Percentiles rank a stretch among this genome's conserved stretches.
phyloP scores from a whole-genome alignment of 2,888 invertebrate genomes.

The Hedychridium roseum region DNA sequence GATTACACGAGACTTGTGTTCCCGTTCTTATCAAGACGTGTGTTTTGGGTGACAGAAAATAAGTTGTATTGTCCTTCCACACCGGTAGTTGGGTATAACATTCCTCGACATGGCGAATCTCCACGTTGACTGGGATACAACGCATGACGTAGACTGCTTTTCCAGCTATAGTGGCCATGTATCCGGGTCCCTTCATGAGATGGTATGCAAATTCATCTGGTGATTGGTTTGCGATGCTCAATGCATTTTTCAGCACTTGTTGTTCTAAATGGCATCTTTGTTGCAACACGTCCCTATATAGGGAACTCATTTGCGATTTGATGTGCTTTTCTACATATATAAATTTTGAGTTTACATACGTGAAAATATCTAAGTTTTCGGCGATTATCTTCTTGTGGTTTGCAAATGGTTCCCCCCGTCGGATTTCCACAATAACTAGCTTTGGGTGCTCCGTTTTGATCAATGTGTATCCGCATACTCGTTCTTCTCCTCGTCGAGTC shows the following conservation, averaged over 20 bases:
- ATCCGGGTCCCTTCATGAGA: conserved; percentile 35
- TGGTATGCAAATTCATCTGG: conserved; percentile 40
- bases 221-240: conserved; percentile 25
- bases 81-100: conserved; percentile 41
- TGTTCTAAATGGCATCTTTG: conserved; percentile 29
- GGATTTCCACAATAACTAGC: conserved; percentile 19
- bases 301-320: conserved; percentile 16
- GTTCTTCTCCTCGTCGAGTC: neutral
- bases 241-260: conserved; percentile 29
- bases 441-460: conserved; percentile 27
- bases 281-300: conserved; percentile 25
- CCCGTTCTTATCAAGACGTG: conserved; percentile 26
- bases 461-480: conserved; percentile 19
- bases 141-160: conserved; percentile 43
- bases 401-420: conserved; percentile 3
- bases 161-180: conserved; percentile 36
- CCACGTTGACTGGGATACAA: conserved; percentile 33
- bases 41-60: conserved; percentile 32
- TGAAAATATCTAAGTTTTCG: conserved; percentile 18
- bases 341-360: conserved; percentile 32
- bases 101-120: conserved; percentile 17
- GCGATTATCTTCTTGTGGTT: neutral
- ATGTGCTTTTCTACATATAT: conserved; percentile 32
- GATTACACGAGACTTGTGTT: conserved; percentile 24
- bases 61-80: conserved; percentile 19